Conservation (phyloP, 2,113 vertebrate species). For the Myotis lucifugus region DNA sequence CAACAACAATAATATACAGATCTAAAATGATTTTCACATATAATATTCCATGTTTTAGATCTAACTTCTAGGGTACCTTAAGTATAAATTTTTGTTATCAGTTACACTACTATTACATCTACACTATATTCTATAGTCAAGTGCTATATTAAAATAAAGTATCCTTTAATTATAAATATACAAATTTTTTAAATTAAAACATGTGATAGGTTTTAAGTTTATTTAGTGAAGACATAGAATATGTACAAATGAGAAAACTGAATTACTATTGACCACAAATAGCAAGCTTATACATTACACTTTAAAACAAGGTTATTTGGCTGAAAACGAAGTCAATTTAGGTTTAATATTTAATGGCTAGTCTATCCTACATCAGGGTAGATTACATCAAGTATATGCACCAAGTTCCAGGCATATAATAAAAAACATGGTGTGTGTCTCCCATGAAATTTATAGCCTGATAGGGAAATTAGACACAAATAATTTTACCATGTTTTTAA, state of each 20-base stretch:
- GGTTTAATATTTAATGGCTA: constrained; percentile 13
- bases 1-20: not conserved
- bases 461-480: not conserved
- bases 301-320: constrained; percentile 8
- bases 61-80: constrained; percentile 8
- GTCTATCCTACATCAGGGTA: not conserved
- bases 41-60: constrained; percentile 48
- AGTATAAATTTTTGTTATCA: constrained; percentile 17
- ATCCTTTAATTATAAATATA: constrained; percentile 15
- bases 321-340: not conserved
- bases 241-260: not conserved
- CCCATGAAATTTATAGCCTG: constrained; percentile 17
- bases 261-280: not conserved
- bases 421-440: not conserved
- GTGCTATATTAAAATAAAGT: not conserved
- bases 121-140: not conserved
- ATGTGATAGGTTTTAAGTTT: not conserved
- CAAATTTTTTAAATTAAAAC: constrained; percentile 46
- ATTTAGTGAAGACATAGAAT: not conserved
- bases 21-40: constrained; percentile 37
- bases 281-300: not conserved
- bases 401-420: not conserved
- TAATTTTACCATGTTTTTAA: constrained; percentile 27
- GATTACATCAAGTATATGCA: not conserved
- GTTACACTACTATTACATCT: not conserved